A percentile compares a stretch with the other conserved stretches of the same genome.
phyloP scores from a whole-genome alignment of 2,888 invertebrate genomes.

The Drosophila helvetica region DNA sequence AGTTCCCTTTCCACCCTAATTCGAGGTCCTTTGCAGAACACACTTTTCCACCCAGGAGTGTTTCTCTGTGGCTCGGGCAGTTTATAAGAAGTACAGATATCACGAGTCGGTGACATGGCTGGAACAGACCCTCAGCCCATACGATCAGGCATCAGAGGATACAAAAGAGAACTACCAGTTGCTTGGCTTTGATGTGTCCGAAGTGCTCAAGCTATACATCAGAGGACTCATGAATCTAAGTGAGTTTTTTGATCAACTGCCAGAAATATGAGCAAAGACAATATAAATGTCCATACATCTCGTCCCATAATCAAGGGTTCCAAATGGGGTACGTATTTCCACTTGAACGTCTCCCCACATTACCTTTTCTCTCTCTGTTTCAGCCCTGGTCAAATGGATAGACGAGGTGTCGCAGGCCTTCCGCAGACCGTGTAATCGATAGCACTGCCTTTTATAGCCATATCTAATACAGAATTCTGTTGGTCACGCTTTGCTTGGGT shows the following conservation, averaged over 20 bases:
- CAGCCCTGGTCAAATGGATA: background rate
- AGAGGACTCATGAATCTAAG: background rate
- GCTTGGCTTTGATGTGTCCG: background rate
- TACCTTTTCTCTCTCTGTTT: background rate
- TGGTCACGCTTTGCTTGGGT: background rate
- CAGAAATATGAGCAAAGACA: too few relatives aligned
- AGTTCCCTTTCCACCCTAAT: background rate
- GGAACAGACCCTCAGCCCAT: background rate
- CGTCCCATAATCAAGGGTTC: slow-evolving; percentile 97
- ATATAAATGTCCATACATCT: slow-evolving; percentile 97
- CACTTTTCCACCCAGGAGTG: background rate
- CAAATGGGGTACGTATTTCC: slow-evolving; percentile 91
- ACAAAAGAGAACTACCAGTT: background rate
- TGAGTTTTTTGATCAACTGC: background rate
- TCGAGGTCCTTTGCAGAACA: background rate
- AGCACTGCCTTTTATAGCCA: background rate
- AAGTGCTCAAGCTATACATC: background rate
- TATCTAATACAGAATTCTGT: background rate
- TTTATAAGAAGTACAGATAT: background rate
- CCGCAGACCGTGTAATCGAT: background rate
- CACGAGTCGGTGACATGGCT: background rate
- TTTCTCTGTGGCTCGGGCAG: background rate
- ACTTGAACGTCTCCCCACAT: background rate
- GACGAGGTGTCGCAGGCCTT: background rate
- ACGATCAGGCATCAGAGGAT: background rate